Conservation (phyloP, 2,888 invertebrate genomes). For the Scelioninae gen. 1 region DNA sequence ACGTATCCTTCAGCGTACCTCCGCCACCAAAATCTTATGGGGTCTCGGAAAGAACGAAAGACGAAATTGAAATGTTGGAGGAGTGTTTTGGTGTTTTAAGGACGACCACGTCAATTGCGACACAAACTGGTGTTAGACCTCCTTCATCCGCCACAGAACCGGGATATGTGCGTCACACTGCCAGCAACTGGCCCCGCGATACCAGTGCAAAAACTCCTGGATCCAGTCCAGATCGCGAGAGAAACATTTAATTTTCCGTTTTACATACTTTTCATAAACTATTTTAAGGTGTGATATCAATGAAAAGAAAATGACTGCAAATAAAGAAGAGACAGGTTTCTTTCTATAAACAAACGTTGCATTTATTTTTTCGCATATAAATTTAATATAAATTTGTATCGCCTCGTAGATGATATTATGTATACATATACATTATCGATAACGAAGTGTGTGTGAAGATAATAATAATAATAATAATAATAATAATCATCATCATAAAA, state of each 20-base stretch:
- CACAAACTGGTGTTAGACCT: conserved; percentile 74
- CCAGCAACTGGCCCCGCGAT: conserved; percentile 87
- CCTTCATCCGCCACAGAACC: conserved; percentile 89
- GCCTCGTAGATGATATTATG: conserved; percentile 75
- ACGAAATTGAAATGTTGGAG: conserved; percentile 82
- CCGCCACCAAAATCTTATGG: conserved; percentile 76
- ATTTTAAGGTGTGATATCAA: neutral
- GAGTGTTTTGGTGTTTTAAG: conserved; percentile 79
- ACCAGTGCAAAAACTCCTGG: conserved; percentile 86
- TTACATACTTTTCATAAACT: conserved; percentile 12
- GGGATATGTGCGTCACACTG: conserved; percentile 90
- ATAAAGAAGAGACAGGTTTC: neutral
- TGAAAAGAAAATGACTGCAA: neutral
- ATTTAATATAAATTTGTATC: conserved; percentile 77
- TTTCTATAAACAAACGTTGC: conserved; percentile 65
- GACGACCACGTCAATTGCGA: conserved; percentile 78
- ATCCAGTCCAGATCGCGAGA: conserved; percentile 50
- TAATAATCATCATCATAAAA: conserved; percentile 60
- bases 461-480: conserved; percentile 22
- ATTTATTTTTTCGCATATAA: conserved; percentile 70
- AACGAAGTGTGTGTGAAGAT: conserved; percentile 71
- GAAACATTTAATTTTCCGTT: conserved; percentile 38
- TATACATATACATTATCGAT: conserved; percentile 77
- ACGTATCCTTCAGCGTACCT: conserved; percentile 79
- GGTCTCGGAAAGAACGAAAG: conserved; percentile 73